These are phyloP conservation scores for Ctenopoma multispine DNA, from an alignment of 2,797 vertebrate species.

Conservation along the genomic window DNA sequence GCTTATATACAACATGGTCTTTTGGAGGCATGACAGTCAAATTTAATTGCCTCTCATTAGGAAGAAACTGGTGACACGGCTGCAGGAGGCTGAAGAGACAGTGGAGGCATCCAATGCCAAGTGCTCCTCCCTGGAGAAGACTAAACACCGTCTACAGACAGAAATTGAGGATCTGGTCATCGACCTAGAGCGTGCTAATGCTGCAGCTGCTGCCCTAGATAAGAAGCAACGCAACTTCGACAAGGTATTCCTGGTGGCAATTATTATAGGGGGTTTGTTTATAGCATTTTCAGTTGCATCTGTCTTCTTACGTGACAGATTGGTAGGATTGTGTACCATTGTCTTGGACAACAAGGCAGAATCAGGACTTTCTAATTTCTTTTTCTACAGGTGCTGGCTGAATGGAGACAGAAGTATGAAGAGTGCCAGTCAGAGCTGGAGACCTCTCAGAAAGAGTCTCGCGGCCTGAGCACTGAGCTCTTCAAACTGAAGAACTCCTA, in stretches of 20 bases:
- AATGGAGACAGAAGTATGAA: conserved; percentile 93
- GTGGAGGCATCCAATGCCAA: conserved; percentile 91
- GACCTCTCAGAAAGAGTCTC: conserved; percentile 89
- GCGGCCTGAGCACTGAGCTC: conserved; percentile 91
- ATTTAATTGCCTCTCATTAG: conserved; percentile 66
- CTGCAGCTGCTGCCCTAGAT: conserved; percentile 88
- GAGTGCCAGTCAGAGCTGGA: conserved; percentile 93
- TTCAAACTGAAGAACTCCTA: conserved; percentile 94
- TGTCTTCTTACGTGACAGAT: no score
- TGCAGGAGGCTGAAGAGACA: conserved; percentile 92
- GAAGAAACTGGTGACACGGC: conserved; percentile 91
- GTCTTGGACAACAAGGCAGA: no score
- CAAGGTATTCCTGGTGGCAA: conserved; percentile 71
- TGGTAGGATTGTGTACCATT: no score
- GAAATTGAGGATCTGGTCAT: conserved; percentile 93
- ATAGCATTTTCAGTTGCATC: no score
- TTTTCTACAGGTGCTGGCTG: conserved; percentile 79
- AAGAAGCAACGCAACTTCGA: conserved; percentile 95
- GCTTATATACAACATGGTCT: neutral
- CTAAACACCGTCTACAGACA: conserved; percentile 92
- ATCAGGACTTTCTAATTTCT: no score
- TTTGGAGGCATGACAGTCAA: neutral
- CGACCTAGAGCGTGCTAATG: conserved; percentile 90
- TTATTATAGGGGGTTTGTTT: neutral
- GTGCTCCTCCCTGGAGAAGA: conserved; percentile 94